Evolutionary conservation across 2,888 invertebrate genomes (phyloP), one percentile per base, ranked within the genome.

Genomic region (Drosophila setosimentum): DNA sequence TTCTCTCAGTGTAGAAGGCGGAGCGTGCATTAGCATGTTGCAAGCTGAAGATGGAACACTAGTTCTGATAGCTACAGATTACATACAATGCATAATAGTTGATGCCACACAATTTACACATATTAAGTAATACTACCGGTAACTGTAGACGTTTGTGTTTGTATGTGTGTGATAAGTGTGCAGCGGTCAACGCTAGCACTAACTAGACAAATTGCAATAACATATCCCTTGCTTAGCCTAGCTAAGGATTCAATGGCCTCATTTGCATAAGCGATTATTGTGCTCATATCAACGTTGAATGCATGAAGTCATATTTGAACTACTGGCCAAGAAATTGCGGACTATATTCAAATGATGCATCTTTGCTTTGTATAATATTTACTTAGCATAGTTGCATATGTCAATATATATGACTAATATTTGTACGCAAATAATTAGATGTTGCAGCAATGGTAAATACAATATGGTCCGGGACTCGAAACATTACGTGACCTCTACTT

Each of bases 21-120:
- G 6, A 50, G 16, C 13, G 27, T 45, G 70, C 63, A 74, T 69
- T 72, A 68, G 58, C 62, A 62, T 68, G 68, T 71, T 63, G 62
- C 58, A 32, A 65, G 53, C 59, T 27, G 54, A 53, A 67, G 75
- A 64, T 71, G 58, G 59, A 71, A 67, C 64, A 51, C 71, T 45
- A 54, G 70, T 68, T 68, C 66, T 78, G 85, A 85, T 89, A 85
- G 80, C 73, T 63, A 58, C 68, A 85, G 85, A 85, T 85, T 89
- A 82, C 89, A 78, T 76, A 78, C 83, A 80, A 89, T 90, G 86
- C 86, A 80, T 88, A 89, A 81, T 88, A 89, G 88, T 88, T 87
- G 86, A 86, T 88, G 90, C 89, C 90, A 80, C 89, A 87, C 89
- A 90, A 90, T 89, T 89, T 91, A 78, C 90, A 90, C 89, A 89